phyloP scores from a whole-genome alignment of 2,113 vertebrate species.

The Symphodus melops region DNA sequence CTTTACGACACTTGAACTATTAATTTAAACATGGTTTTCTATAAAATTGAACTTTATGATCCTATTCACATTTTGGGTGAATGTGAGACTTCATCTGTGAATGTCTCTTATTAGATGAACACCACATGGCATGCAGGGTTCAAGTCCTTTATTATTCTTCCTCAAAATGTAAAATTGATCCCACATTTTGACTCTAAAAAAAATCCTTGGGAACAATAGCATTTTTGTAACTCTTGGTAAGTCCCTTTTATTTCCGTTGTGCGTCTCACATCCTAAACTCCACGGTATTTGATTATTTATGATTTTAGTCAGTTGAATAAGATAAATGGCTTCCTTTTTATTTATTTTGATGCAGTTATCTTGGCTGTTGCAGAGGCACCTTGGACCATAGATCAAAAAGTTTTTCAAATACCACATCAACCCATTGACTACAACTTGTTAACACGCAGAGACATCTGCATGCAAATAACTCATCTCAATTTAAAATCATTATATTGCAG shows the following conservation, averaged over 20 bases:
- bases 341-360: constrained; percentile 39
- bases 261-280: background rate
- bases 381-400: constrained; percentile 36
- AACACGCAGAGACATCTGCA: constrained; percentile 33
- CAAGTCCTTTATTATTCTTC: background rate
- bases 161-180: background rate
- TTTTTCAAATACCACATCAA: constrained; percentile 15
- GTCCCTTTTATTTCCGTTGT: background rate
- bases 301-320: constrained; percentile 3
- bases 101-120: background rate
- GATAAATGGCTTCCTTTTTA: constrained; percentile 33
- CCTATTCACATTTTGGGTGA: background rate
- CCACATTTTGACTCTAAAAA: background rate
- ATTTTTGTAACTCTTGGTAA: background rate
- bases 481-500: constrained; percentile 30
- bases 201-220: background rate
- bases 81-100: background rate
- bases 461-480: constrained; percentile 36
- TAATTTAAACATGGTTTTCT: background rate
- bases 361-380: constrained; percentile 19
- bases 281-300: constrained; percentile 22
- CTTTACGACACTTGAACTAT: background rate
- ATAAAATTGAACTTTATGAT: background rate
- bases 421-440: constrained; percentile 27
- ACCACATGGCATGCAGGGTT: background rate